Evolutionary conservation across 2,797 vertebrate genomes (phyloP).

Genomic region (Ctenosaura bakeri): DNA sequence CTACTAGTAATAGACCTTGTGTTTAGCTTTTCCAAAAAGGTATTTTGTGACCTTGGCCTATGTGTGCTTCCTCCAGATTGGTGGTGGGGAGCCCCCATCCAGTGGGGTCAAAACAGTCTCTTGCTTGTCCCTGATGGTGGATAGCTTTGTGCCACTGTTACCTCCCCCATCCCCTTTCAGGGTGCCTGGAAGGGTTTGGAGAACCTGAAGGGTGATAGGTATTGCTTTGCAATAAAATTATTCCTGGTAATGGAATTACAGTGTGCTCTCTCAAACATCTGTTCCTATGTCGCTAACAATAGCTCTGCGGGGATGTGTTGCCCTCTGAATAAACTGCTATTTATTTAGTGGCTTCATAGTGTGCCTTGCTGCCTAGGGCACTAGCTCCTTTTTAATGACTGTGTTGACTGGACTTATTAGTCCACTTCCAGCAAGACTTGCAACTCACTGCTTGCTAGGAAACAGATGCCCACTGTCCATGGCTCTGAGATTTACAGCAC

Average conservation of each 20-base stretch:
- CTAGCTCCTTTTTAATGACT: rapidly evolving
- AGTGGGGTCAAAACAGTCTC: background rate
- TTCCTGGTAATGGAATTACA: conserved; percentile 2
- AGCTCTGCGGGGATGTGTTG: background rate
- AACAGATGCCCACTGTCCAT: background rate
- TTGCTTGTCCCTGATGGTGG: conserved; percentile 7
- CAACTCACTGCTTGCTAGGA: background rate
- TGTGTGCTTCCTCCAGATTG: background rate
- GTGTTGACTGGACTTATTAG: background rate
- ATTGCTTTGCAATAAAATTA: background rate
- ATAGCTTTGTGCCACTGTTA: background rate
- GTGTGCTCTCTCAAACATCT: background rate
- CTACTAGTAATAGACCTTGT: background rate
- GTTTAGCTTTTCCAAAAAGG: background rate
- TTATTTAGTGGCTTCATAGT: background rate
- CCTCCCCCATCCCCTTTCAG: background rate
- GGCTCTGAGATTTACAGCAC: background rate
- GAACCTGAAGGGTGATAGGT: background rate
- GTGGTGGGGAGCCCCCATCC: background rate
- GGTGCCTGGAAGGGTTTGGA: conserved; percentile 28
- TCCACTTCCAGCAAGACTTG: rapidly evolving
- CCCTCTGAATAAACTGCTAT: background rate
- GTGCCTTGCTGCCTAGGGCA: background rate
- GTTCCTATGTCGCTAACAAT: conserved; percentile 11
- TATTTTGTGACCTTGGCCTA: background rate